Evolutionary conservation across 2,888 invertebrate genomes (phyloP).

Genomic region (Nezara viridula): DNA sequence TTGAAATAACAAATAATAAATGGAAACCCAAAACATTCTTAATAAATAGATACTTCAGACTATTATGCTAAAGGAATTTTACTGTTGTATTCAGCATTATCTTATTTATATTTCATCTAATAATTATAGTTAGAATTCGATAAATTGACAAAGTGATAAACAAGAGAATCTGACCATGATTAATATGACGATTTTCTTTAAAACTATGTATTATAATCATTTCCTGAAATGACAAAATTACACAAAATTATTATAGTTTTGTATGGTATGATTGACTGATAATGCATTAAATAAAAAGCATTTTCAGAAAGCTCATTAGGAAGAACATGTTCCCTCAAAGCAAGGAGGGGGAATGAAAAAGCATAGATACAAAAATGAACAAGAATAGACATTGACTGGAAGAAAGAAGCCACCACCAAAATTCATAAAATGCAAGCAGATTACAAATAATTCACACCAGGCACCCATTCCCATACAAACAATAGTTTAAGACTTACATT

Average conservation of each 20-base stretch:
- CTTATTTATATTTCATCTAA: not conserved
- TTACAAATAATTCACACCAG: constrained; percentile 14
- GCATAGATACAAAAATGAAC: not conserved
- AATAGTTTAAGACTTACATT: constrained; percentile 51
- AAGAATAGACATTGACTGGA: constrained; percentile 5
- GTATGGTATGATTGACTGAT: not conserved
- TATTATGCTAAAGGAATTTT: not conserved
- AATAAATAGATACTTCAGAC: too few species aligned
- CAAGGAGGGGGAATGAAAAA: not conserved
- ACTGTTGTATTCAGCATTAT: not conserved
- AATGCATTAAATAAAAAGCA: constrained; percentile 23
- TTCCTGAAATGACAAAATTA: not conserved
- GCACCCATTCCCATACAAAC: constrained; percentile 22
- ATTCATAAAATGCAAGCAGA: constrained; percentile 29
- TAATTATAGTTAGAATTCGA: not conserved
- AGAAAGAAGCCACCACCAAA: constrained; percentile 15
- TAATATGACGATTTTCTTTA: not conserved
- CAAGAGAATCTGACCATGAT: not conserved
- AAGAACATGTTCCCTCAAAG: constrained; percentile 5
- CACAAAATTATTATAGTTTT: not conserved
- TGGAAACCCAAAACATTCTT: too few species aligned
- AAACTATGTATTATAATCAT: not conserved
- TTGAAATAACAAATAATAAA: too few species aligned
- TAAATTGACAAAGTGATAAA: too few species aligned
- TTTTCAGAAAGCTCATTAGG: constrained; percentile 25